These are phyloP conservation scores for Semaprochilodus insignis DNA, from an alignment of 2,797 vertebrate species.

Conservation along the genomic window DNA sequence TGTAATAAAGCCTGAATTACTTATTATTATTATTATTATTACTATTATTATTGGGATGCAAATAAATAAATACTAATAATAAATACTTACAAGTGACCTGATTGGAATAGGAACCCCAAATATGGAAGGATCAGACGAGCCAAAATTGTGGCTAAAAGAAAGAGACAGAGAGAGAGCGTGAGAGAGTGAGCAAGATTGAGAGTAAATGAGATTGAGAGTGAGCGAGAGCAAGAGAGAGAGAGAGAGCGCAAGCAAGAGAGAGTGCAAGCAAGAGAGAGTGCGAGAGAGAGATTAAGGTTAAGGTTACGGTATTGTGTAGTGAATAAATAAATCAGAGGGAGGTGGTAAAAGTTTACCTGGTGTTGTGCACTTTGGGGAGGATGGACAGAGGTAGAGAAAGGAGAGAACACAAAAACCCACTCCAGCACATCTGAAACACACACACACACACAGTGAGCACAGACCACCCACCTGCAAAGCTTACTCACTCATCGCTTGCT, in stretches of 20 bases:
- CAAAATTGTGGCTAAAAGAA: conserved; percentile 84
- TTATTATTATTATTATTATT: no score
- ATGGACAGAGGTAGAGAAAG: conserved; percentile 90
- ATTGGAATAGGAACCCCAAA: conserved; percentile 90
- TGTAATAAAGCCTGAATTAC: no score
- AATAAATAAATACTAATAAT: background rate
- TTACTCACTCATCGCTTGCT: no score
- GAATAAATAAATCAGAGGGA: background rate
- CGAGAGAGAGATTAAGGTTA: conserved; percentile 45
- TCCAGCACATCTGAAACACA: conserved; percentile 91
- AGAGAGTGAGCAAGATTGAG: no score
- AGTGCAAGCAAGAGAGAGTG: no score
- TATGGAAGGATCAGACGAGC: conserved; percentile 85
- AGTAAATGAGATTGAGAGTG: no score
- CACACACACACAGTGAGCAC: conserved; percentile 11
- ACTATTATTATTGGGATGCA: no score
- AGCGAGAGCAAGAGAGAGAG: no score
- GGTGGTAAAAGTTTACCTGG: conserved; percentile 76
- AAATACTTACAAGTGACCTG: conserved; percentile 88
- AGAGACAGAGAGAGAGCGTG: background rate
- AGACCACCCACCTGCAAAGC: background rate
- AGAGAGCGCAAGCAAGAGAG: no score
- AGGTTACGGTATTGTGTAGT: no score
- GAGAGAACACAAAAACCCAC: conserved; percentile 79
- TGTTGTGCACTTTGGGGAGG: conserved; percentile 89